Base-by-base conservation (phyloP, 2,888 invertebrate genomes). In the Apotomis betuletana region DNA sequence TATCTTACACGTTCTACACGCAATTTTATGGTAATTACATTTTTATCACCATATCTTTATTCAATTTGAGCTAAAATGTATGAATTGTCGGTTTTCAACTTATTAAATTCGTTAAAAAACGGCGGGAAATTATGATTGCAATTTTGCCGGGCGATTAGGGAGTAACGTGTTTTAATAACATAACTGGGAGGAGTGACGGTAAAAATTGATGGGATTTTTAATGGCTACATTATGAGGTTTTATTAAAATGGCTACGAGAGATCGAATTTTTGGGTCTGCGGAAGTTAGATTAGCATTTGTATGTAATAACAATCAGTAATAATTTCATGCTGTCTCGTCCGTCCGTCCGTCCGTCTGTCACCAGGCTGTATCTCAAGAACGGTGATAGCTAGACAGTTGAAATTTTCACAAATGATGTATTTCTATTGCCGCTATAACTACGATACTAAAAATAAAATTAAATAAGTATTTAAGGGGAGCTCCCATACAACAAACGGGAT, bases 1-100 rank as follows among this genome's bases (percentile, higher is more conserved):
- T 78, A 81, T 82, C 77, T 77, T 74, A 77, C 73, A 68, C 68
- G 69, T 74, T 76, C 76, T 87, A 85, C 83, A 87, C 83, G 84
- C 85, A 82, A 86, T 90, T 90, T 91, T 90, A 90, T 90, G 90
- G 85, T 90, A 90, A 91, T 91, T 87, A 87, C 86, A 82, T 81
- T 88, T 90, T 90, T 89, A 89, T 89, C 87, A 82, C 84, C 83
- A 85, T 84, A 84, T 83, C 84, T 87, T 90, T 90, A 91, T 91
- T 90, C 87, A 90, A 89, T 89, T 89, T 85, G 79, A 83, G 81
- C 80, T 81, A 83, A 81, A 77, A 77, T 80, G 75, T 79, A 67
- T 57, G 70, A 68, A 68, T 72, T 58, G 61, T 61, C 44, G 41
- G 51, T 55, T 15, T 51, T 41, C 13, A 57, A 58, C 51, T 69